These are phyloP conservation scores for Stegodyphus dumicola DNA, from an alignment of 1,140 invertebrate genomes.

Conservation along the genomic window DNA sequence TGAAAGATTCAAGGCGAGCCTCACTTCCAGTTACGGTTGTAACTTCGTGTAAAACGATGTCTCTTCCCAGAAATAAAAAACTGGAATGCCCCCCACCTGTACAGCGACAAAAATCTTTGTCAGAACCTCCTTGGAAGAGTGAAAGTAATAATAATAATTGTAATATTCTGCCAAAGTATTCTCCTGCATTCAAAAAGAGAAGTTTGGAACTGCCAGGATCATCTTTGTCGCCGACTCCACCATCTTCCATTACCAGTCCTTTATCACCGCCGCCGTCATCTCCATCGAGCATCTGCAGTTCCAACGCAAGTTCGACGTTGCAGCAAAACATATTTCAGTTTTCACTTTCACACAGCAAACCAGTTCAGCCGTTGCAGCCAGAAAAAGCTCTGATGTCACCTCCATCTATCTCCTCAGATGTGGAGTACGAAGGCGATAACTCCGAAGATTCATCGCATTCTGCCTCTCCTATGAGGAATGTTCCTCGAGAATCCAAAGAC, in stretches of 20 bases:
- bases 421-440: slow-evolving; percentile 50
- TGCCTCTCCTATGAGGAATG: slow-evolving; percentile 41
- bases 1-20: slow-evolving; percentile 53
- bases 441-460: slow-evolving; percentile 50
- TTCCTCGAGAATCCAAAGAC: background rate
- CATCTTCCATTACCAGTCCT: slow-evolving; percentile 61
- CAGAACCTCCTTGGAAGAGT: slow-evolving; percentile 49
- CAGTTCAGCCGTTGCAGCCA: slow-evolving; percentile 54
- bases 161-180: slow-evolving; percentile 78
- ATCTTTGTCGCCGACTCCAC: slow-evolving; percentile 57
- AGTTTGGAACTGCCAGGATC: slow-evolving; percentile 70
- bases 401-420: slow-evolving; percentile 34
- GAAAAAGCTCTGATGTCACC: slow-evolving; percentile 54
- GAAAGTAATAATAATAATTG: slow-evolving; percentile 1
- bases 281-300: slow-evolving; percentile 53
- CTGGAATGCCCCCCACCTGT: slow-evolving; percentile 1
- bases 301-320: slow-evolving; percentile 36
- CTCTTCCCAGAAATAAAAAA: slow-evolving; percentile 56
- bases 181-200: slow-evolving; percentile 84
- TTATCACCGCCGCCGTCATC: slow-evolving; percentile 41
- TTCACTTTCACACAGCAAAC: slow-evolving; percentile 62
- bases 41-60: slow-evolving; percentile 24
- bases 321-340: slow-evolving; percentile 61
- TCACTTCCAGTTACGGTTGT: slow-evolving; percentile 50
- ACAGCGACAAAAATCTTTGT: slow-evolving; percentile 7